These are phyloP conservation scores for Rissa tridactyla DNA, from an alignment of 2,113 vertebrate genomes.

Conservation along the genomic window DNA sequence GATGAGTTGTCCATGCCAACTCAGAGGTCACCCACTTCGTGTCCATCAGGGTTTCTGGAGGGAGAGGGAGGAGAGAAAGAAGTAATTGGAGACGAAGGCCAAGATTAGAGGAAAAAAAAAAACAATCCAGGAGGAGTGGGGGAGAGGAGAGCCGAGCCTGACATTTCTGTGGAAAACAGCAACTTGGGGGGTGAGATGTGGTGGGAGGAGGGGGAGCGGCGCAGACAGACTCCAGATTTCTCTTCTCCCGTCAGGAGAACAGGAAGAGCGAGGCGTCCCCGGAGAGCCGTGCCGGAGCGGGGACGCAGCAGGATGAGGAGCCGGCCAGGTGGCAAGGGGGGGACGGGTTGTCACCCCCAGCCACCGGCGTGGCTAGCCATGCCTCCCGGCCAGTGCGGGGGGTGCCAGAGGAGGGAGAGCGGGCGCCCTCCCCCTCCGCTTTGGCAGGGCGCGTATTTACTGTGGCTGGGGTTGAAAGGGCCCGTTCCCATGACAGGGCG, in stretches of 20 bases:
- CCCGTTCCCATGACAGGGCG: conserved; percentile 53
- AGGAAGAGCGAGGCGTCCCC: conserved; percentile 33
- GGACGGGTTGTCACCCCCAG: background rate
- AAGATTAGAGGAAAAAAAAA: background rate
- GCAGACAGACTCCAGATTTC: conserved; percentile 53
- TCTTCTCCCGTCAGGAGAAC: conserved; percentile 41
- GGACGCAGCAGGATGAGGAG: background rate
- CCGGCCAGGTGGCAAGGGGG: background rate
- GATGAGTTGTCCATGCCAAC: conserved; percentile 94
- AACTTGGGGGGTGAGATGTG: conserved; percentile 53
- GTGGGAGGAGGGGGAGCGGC: conserved; percentile 3
- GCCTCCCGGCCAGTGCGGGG: background rate
- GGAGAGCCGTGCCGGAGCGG: background rate
- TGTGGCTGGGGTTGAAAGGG: conserved; percentile 54
- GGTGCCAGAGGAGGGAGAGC: background rate
- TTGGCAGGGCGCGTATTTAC: conserved; percentile 41
- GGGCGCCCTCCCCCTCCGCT: background rate
- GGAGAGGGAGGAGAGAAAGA: conserved; percentile 30
- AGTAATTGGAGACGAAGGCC: conserved; percentile 34
- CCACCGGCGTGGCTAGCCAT: background rate
- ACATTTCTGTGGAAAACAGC: conserved; percentile 58
- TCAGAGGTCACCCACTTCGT: conserved; percentile 97
- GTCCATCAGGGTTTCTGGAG: conserved; percentile 96
- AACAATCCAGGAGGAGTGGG: background rate
- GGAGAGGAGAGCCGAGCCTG: conserved; percentile 21